phyloP scores from a whole-genome alignment of 1,140 invertebrate species.

The Helicoverpa zea region DNA sequence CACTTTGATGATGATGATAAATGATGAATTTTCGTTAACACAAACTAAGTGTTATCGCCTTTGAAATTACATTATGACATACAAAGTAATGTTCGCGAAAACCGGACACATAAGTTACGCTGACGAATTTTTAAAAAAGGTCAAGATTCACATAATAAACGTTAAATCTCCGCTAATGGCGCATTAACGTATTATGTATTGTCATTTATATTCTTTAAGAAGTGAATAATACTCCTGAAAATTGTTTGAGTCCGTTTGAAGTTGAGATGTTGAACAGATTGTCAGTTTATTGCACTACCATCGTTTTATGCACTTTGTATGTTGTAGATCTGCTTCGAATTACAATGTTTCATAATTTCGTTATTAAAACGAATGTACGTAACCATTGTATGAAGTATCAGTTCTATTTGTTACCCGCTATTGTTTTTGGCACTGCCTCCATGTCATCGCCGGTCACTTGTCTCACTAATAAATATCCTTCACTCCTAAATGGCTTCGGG shows the following conservation, averaged over 20 bases:
- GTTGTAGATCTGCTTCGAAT: neutral
- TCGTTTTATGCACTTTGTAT: slow-evolving; percentile 2
- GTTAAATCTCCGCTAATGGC: slow-evolving; percentile 39
- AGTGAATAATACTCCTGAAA: slow-evolving; percentile 26
- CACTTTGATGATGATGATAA: slow-evolving; percentile 42
- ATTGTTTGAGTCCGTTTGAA: slow-evolving; percentile 18
- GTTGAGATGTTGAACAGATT: slow-evolving; percentile 15
- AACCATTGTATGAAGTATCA: slow-evolving; percentile 19
- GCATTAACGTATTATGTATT: slow-evolving; percentile 37
- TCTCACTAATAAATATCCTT: slow-evolving; percentile 43
- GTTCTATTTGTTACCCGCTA: slow-evolving; percentile 15
- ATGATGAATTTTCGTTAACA: slow-evolving; percentile 33
- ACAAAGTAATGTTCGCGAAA: slow-evolving; percentile 28
- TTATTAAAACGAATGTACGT: neutral
- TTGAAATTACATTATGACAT: slow-evolving; percentile 25
- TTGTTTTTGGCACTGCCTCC: slow-evolving; percentile 43
- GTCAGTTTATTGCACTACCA: slow-evolving; percentile 5
- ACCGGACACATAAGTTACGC: slow-evolving; percentile 32
- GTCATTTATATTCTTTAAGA: slow-evolving; percentile 28
- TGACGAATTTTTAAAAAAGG: slow-evolving; percentile 36
- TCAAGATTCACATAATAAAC: slow-evolving; percentile 33
- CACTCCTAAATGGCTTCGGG: slow-evolving; percentile 46
- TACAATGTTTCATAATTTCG: slow-evolving; percentile 1
- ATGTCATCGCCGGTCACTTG: slow-evolving; percentile 38
- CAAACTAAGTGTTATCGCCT: slow-evolving; percentile 32